phyloP scores from a whole-genome alignment of 2,797 vertebrate species.

The Sphenodon punctatus region DNA sequence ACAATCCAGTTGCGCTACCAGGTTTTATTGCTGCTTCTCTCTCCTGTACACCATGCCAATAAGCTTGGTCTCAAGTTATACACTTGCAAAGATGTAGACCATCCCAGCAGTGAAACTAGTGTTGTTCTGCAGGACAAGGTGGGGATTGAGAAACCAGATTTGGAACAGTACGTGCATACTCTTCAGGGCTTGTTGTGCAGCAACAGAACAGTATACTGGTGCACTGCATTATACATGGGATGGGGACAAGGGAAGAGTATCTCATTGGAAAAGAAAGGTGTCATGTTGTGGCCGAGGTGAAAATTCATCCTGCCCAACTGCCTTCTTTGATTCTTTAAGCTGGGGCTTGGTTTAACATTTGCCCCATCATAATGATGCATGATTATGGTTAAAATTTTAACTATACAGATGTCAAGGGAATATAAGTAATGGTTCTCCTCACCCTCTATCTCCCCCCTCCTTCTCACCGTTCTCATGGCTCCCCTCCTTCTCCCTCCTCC shows the following conservation, averaged over 20 bases:
- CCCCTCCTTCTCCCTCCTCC: too few species aligned
- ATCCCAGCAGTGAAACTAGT: rapidly evolving
- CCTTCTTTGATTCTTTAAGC: not conserved
- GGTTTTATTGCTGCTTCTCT: not conserved
- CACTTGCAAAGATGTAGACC: not conserved
- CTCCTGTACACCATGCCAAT: too few species aligned
- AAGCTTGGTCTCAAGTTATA: too few species aligned
- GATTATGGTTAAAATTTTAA: constrained; percentile 1
- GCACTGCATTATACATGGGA: not conserved
- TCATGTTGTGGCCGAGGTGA: not conserved
- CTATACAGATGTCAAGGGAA: not conserved
- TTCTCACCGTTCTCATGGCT: too few species aligned
- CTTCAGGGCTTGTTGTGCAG: not conserved
- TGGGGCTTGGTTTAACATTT: not conserved
- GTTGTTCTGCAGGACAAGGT: not conserved
- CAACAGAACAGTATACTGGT: not conserved
- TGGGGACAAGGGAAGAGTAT: not conserved
- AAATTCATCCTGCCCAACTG: not conserved
- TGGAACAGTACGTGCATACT: not conserved
- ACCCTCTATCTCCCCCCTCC: too few species aligned
- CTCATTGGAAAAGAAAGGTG: rapidly evolving
- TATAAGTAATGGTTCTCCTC: not conserved
- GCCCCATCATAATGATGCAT: not conserved
- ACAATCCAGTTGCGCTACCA: not conserved
- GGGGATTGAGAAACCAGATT: not conserved